Base-by-base conservation (phyloP, 2,888 invertebrate species). In the Cephus pygmeus region DNA sequence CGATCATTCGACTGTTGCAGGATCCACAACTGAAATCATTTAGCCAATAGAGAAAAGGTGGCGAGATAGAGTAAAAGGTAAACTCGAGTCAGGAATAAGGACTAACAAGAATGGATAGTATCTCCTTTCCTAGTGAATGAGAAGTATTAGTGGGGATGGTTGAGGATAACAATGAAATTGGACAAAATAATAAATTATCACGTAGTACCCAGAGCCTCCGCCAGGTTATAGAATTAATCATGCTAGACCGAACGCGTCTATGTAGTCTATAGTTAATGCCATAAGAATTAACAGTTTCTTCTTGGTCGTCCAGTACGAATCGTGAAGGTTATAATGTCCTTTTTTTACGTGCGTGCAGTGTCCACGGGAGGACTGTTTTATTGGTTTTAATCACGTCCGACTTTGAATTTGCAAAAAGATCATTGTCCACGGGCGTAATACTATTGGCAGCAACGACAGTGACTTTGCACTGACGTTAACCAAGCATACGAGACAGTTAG, bases 171-270 rank as follows among this genome's bases (percentile, higher is more conserved):
- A 85, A 85, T 85, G 82, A 86, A 83, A 77, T 86, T 82, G 85
- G 86, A 86, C 85, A 85, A 85, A 85, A 86, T 85, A 85, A 85
- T 85, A 85, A 85, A 85, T 85, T 85, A 85, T 12, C 12, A 12
- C 9, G 71, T 31, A 33, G 34, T 71, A 31, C 34, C 74, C 77
- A 30, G 56, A 73, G 76, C 1, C 68, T 35, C 73, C 73, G 80
- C 85, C 85, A 84, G 86, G 87, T 87, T 87, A 87, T 87, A 86
- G 86, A 86, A 87, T 88, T 87, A 87, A 88, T 88, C 86, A 88
- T 84, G 86, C 83, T 82, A 85, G 84, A 83, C 56, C 56, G 56
- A 56, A 2, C 56, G 56, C 15, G 0, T 56, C 56, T 56, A 56
- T 23, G 56, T 56, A 56, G 15, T 56, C 2, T 9, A 56, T 56